Base-by-base conservation (phyloP, 1,140 invertebrate genomes). In the Colletes gigas region DNA sequence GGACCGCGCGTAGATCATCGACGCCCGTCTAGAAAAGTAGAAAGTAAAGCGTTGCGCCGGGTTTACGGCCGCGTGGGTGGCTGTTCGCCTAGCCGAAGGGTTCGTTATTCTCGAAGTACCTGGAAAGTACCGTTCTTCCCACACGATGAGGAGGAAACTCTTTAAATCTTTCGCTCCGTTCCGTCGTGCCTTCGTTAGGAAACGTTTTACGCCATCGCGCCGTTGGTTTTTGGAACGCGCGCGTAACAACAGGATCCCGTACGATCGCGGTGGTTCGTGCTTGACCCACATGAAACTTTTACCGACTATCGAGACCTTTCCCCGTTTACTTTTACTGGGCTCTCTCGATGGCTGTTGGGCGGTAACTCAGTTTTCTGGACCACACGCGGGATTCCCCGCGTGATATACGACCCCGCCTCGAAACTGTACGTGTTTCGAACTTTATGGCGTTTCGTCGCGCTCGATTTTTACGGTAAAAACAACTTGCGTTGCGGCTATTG, bases 41-140 rank as follows among this genome's bases (percentile, higher is more conserved):
- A 86, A 86, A 86, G 85, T 78, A 75, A 86, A 86, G 84, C 73
- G 74, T 85, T 77, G 65, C 84, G 84, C 69, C 73, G 50, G 59
- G 44, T 63, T 72, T 67, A 72, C 50, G 17, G 39, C 30, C 62
- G 82, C 79, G 87, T 88, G 79, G 87, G 86, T 81, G 84, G 73
- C 44, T 74, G 76, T 54, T 74, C 63, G 76, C 68, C 77, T 80
- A 71, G 72, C 10, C 57, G 60, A 83, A 72, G 86, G 83, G 75
- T 77, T 79, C 72, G 81, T 88, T 86, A 88, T 80, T 80, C 83
- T 78, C 72, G 50, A 75, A 76, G 75, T 81, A 81, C 65, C 70
- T 87, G 81, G 81, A 85, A 88, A 88, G 87, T 88, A 88, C 84
- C 87, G 87, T 88, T 88, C 75, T 59, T 85, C 62, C 71, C 73